A percentile compares a stretch with the other conserved stretches of the same genome.
Evolutionary conservation across 2,113 vertebrate species (phyloP).

Genomic region (Pavo muticus): DNA sequence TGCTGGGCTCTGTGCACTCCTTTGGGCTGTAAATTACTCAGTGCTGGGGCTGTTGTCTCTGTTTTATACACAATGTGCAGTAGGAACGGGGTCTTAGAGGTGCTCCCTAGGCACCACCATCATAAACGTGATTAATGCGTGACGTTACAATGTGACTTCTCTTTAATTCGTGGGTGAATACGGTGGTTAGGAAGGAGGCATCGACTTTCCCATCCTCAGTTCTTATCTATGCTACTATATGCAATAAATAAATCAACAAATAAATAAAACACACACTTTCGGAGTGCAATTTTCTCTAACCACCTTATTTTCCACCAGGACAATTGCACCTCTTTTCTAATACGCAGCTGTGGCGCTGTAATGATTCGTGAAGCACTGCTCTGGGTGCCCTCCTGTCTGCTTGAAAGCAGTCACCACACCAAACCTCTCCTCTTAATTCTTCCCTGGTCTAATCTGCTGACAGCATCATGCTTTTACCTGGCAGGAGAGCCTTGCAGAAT

Average conservation of each 20-base stretch:
- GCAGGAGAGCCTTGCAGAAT: neutral
- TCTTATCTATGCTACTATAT: neutral
- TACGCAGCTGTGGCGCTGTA: neutral
- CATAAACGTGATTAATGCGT: neutral
- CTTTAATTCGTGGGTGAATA: neutral
- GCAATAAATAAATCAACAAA: neutral
- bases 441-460: neutral
- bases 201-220: neutral
- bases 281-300: conserved; percentile 8
- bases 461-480: neutral
- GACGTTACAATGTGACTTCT: neutral
- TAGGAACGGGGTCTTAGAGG: neutral
- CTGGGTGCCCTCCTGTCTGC: neutral
- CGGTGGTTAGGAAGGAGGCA: neutral
- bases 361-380: neutral
- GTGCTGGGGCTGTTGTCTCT: neutral
- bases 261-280: neutral
- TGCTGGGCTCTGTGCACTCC: neutral
- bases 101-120: neutral
- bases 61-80: neutral
- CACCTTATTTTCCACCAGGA: neutral
- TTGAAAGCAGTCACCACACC: neutral
- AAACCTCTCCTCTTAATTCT: neutral
- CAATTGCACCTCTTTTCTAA: conserved; percentile 2
- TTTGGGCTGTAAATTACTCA: accelerated